Conservation (phyloP, 2,797 vertebrate genomes). For the Enteromius treurensis region DNA sequence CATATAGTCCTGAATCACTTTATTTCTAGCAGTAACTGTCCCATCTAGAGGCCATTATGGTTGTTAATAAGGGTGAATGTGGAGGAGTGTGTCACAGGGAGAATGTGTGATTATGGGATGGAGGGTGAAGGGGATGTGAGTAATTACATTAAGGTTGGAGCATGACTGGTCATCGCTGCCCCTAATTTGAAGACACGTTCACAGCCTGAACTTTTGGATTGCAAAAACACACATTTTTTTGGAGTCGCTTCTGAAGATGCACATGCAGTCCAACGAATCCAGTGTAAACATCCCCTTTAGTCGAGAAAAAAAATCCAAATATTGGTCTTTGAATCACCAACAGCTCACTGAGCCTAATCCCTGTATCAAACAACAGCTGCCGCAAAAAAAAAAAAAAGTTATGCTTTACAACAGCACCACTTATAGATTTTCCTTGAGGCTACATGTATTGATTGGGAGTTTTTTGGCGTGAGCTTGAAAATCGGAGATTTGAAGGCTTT, state of each 20-base stretch:
- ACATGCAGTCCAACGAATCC: conserved; percentile 1
- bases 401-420: conserved; percentile 14
- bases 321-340: conserved; percentile 61
- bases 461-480: conserved; percentile 1
- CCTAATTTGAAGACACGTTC: conserved; percentile 59
- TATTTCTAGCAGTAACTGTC: conserved; percentile 40
- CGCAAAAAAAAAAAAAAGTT: conserved; percentile 38
- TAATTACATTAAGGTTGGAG: conserved; percentile 65
- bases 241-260: background rate
- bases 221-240: background rate
- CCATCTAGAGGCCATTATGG: conserved; percentile 49
- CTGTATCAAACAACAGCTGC: conserved; percentile 41
- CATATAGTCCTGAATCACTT: background rate
- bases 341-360: conserved; percentile 62
- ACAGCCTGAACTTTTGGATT: conserved; percentile 19
- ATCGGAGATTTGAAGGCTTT: background rate
- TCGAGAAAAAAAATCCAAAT: conserved; percentile 62
- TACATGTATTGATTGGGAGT: conserved; percentile 42
- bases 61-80: conserved; percentile 63
- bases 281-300: conserved; percentile 57
- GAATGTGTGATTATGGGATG: conserved; percentile 58
- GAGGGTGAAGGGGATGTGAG: conserved; percentile 48
- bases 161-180: conserved; percentile 54
- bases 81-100: conserved; percentile 42
- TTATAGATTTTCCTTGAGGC: conserved; percentile 50